Conservation (phyloP, 1,140 invertebrate genomes). For the Lepidurus apus region DNA sequence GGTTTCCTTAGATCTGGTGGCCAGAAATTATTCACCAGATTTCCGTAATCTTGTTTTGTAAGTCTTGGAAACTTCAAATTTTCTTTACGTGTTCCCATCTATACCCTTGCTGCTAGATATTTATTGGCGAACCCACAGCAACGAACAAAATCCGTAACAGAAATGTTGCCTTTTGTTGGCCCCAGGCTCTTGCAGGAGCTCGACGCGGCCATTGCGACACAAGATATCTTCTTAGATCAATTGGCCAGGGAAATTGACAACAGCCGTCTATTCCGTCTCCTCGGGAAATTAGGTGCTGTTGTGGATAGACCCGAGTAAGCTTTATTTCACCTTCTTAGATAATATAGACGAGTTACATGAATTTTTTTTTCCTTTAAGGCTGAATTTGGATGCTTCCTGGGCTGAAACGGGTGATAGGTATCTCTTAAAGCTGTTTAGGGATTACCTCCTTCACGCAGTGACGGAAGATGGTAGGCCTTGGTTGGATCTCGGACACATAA, state of each 20-base stretch:
- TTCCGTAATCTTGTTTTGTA: conserved; percentile 90
- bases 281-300: conserved; percentile 84
- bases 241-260: conserved; percentile 91
- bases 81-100: conserved; percentile 17
- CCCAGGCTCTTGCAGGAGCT: conserved; percentile 93
- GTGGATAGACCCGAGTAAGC: conserved; percentile 89
- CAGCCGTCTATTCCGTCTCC: conserved; percentile 79
- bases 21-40: conserved; percentile 83
- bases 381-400: conserved; percentile 89
- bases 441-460: conserved; percentile 93
- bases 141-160: conserved; percentile 73
- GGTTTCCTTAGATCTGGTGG: conserved; percentile 80
- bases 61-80: conserved; percentile 44
- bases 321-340: not conserved
- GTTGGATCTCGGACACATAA: conserved; percentile 92
- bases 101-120: conserved; percentile 55
- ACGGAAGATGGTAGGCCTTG: conserved; percentile 87
- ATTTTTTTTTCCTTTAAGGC: conserved; percentile 51
- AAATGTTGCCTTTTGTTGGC: conserved; percentile 99
- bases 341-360: not conserved
- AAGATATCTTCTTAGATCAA: conserved; percentile 85
- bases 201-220: conserved; percentile 77
- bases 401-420: conserved; percentile 95
- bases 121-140: conserved; percentile 60
- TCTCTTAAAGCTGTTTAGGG: conserved; percentile 95